phyloP scores from a whole-genome alignment of 2,797 vertebrate genomes.

The Malurus leucopterus region DNA sequence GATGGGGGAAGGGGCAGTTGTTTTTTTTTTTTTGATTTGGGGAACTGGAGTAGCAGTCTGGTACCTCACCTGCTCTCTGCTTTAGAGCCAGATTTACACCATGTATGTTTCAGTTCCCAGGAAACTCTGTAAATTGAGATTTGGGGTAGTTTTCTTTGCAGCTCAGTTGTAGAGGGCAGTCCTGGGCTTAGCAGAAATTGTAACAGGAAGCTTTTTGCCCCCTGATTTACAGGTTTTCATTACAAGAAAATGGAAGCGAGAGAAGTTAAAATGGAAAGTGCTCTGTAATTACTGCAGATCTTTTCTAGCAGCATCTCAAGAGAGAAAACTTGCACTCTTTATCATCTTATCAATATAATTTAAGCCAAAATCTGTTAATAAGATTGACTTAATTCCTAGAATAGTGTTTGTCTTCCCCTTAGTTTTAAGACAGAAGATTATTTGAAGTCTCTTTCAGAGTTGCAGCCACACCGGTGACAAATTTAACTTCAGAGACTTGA shows the following conservation, averaged over 20 bases:
- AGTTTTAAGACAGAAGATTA: not conserved
- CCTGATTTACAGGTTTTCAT: not conserved
- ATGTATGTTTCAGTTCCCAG: rapidly evolving
- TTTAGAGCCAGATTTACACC: not conserved
- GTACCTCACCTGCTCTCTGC: not conserved
- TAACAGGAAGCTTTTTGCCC: not conserved
- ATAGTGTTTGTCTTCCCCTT: not conserved
- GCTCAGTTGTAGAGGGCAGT: not conserved
- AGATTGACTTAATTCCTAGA: not conserved
- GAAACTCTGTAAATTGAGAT: not conserved
- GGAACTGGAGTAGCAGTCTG: not conserved
- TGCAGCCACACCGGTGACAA: not conserved
- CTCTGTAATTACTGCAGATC: not conserved
- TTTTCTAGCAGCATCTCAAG: not conserved
- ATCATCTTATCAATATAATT: not conserved
- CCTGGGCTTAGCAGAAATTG: not conserved
- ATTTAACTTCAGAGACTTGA: not conserved
- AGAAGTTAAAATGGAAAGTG: not conserved
- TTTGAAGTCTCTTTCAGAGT: not conserved
- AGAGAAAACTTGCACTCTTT: not conserved
- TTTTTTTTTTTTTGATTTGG: not conserved
- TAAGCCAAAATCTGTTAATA: not conserved
- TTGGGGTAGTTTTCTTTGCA: not conserved
- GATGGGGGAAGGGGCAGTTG: not conserved
- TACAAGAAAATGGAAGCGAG: not conserved